Percentiles rank a stretch among this genome's conserved stretches.
Conservation (phyloP, 30 jellyfish, hydroid and myxozoan species). For the Catostylus mosaicus region DNA sequence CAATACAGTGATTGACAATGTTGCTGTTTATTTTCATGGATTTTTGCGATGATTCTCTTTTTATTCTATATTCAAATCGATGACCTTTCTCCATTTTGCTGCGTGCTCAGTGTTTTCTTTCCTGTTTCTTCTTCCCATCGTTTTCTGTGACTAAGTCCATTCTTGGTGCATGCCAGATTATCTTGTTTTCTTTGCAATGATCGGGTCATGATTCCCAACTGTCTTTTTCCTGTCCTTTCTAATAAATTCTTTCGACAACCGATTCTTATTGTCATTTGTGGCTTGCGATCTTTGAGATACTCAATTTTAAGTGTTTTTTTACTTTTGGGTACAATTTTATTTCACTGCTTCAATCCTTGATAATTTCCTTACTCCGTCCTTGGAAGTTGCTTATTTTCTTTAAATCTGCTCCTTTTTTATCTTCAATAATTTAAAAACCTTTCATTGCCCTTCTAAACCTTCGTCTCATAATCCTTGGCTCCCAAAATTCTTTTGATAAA, state of each 20-base stretch:
- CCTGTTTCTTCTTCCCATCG: conserved; percentile 12
- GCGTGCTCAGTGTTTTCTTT: conserved; percentile 27
- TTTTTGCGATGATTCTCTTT: neutral
- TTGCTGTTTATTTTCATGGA: conserved; percentile 7
- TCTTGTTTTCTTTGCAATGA: conserved; percentile 1
- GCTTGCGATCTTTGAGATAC: neutral
- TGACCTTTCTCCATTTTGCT: conserved; percentile 31
- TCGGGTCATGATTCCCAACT: conserved; percentile 43
- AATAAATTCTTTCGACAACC: conserved; percentile 5
- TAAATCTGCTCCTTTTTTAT: neutral
- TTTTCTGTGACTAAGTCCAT: conserved; percentile 25
- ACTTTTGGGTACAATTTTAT: neutral
- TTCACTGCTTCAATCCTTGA: neutral
- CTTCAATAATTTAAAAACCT: neutral
- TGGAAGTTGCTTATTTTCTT: neutral
- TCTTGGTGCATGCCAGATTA: conserved; percentile 38
- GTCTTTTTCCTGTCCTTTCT: conserved; percentile 30
- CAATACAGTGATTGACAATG: neutral
- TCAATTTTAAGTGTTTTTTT: neutral
- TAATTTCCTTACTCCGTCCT: neutral
- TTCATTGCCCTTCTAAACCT: too few relatives aligned
- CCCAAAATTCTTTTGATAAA: neutral
- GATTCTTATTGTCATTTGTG: neutral
- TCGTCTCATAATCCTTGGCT: neutral
- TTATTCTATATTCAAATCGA: neutral